Evolutionary conservation across 2,888 invertebrate species (phyloP), one percentile per base, ranked within the genome.

Genomic region (Orthonevra nobilis): DNA sequence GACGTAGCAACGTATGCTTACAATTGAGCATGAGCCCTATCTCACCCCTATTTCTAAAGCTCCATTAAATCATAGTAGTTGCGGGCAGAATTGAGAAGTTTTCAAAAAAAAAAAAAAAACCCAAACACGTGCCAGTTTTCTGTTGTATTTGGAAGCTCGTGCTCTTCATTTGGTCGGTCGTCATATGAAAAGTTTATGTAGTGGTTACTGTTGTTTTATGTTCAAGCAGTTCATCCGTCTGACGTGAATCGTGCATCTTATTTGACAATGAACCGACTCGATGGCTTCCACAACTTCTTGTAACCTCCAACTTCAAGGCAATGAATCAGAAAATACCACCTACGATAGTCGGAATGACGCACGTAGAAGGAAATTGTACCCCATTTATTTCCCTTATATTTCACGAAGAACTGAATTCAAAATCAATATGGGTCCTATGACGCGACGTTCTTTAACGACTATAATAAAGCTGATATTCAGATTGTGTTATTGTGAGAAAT

Each of bases 91-190:
- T n/a, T n/a, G n/a, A n/a, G n/a, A n/a, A n/a, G n/a, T n/a, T n/a
- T n/a, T n/a, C n/a, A n/a, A n/a, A n/a, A n/a, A n/a, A n/a, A n/a
- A n/a, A n/a, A n/a, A n/a, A n/a, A n/a, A n/a, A n/a, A n/a, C 23
- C 3, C 5, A 28, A 48, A 72, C 72, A 72, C 72, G 72, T 72
- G 72, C 32, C 56, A 48, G 48, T 48, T 48, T 12, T n/a, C n/a
- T n/a, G 28, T 36, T 14, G 32, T n/a, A 10, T 28, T 12, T 12
- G 12, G 1, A 6, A 14, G 23, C 6, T 10, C 7, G 38, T 28
- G 28, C 15, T 7, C 17, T 68, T n/a, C n/a, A n/a, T n/a, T n/a
- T n/a, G n/a, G n/a, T 9, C n/a, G 2, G 12, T 12, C 9, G 15
- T 60, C 32, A 34, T 28, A 1, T 36, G 12, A 26, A 52, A 28